Evolutionary conservation across 1,140 invertebrate species (phyloP), one percentile per base, ranked within the genome.

Genomic region (Oedothorax gibbosus): DNA sequence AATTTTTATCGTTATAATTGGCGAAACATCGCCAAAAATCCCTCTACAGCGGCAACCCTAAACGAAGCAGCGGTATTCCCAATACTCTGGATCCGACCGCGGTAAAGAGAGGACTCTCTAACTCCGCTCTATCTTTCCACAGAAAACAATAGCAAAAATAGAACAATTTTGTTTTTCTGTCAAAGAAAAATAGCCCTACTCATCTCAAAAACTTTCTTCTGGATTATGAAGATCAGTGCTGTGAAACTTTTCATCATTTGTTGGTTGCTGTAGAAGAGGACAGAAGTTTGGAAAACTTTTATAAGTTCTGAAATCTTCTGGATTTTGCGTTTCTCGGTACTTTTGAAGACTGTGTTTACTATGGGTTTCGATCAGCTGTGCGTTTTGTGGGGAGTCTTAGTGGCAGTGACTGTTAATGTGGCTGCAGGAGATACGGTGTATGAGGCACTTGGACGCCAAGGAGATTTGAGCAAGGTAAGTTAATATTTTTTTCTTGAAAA

Each of bases 391-490:
- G 35, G 62, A 0, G 14, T 64, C 35, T 50, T 79, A 9, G 50
- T 54, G 18, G 54, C 57, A n/a, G 64, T 56, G n/a, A 51, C 77
- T 15, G 15, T 68, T 5, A 18, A 79, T 54, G 20, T 68, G 12
- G 20, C 79, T 18, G 6, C n/a, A 57, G 49, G 66, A 57, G 79
- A 81, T 50, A 81, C 79, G n/a, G 66, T 81, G 15, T 81, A 81
- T 71, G 79, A 81, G 60, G 79, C 79, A 49, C 11, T 81, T 3
- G 79, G 66, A 60, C 53, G 79, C 7, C 79, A 81, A 57, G 62
- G 53, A 14, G 79, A 81, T 62, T 56, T 71, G 7, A 71, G 66
- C 51, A 81, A 81, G 79, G 79, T 81, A 72, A 78, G 76, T 79
- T 73, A 7, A 7, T 6, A 14, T 57, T 57, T 57, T 12, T 57